Conservation (phyloP, 2,888 invertebrate genomes). For the Drosophila birchii region DNA sequence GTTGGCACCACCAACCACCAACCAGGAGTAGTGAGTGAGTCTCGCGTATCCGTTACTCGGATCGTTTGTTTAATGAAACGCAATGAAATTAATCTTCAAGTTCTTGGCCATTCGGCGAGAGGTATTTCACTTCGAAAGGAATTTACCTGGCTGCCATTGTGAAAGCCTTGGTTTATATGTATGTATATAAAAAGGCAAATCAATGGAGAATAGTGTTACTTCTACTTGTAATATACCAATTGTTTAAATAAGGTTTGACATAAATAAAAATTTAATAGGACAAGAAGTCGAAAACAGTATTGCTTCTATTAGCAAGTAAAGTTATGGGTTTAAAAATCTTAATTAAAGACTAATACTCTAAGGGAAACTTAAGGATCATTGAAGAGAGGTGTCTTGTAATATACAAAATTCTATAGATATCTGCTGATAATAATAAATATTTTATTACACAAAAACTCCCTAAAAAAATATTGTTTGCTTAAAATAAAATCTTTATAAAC, state of each 20-base stretch:
- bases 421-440: not conserved
- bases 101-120: slow-evolving; percentile 6
- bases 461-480: too few species aligned
- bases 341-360: not conserved
- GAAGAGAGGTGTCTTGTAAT: not conserved
- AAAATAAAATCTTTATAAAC: too few species aligned
- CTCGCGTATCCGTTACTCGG: slow-evolving; percentile 35
- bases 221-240: not conserved
- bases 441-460: not conserved
- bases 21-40: slow-evolving; percentile 16
- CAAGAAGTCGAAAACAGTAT: not conserved
- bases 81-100: slow-evolving; percentile 32
- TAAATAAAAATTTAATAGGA: not conserved
- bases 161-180: not conserved
- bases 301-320: not conserved
- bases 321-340: not conserved
- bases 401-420: not conserved
- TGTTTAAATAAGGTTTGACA: not conserved
- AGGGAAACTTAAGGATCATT: not conserved
- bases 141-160: not conserved
- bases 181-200: not conserved
- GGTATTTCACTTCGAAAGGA: slow-evolving; percentile 12
- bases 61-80: slow-evolving; percentile 42
- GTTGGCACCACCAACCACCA: slow-evolving; percentile 32
- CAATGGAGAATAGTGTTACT: too few species aligned